phyloP scores from a whole-genome alignment of 2,113 vertebrate species.

The Sialia sialis region DNA sequence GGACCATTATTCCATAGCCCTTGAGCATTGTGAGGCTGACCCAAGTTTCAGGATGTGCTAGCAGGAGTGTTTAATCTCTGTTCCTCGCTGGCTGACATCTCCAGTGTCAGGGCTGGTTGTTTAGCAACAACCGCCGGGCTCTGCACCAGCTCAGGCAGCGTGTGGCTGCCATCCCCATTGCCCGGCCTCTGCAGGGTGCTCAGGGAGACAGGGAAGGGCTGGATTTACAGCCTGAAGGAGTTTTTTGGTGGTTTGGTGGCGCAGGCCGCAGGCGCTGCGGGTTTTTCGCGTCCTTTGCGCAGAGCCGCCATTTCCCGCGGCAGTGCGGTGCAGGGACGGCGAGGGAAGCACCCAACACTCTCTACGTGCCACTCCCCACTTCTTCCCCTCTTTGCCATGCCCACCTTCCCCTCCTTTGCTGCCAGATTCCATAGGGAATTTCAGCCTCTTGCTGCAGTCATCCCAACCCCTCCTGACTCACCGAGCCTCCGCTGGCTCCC shows the following conservation, averaged over 20 bases:
- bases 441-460: slow-evolving; percentile 42
- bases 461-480: slow-evolving; percentile 52
- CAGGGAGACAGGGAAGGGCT: background rate
- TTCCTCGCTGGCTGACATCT: slow-evolving; percentile 20
- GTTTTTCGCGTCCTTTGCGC: background rate
- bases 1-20: background rate
- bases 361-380: slow-evolving; percentile 3
- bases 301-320: slow-evolving; percentile 18
- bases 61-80: slow-evolving; percentile 8
- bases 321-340: background rate
- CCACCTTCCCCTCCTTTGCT: background rate
- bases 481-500: slow-evolving; percentile 56
- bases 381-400: background rate
- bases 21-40: background rate
- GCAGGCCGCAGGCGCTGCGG: background rate
- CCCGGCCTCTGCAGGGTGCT: background rate
- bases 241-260: fast-evolving
- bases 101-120: slow-evolving; percentile 4
- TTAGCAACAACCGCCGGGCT: slow-evolving; percentile 53
- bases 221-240: fast-evolving
- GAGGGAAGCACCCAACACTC: background rate
- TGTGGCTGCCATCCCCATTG: background rate
- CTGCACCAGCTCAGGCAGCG: background rate
- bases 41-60: background rate
- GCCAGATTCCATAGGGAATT: slow-evolving; percentile 36